Evolutionary conservation across 2,888 invertebrate species (phyloP), one percentile per base, ranked within the genome.

Genomic region (Parascotia fuliginaria): DNA sequence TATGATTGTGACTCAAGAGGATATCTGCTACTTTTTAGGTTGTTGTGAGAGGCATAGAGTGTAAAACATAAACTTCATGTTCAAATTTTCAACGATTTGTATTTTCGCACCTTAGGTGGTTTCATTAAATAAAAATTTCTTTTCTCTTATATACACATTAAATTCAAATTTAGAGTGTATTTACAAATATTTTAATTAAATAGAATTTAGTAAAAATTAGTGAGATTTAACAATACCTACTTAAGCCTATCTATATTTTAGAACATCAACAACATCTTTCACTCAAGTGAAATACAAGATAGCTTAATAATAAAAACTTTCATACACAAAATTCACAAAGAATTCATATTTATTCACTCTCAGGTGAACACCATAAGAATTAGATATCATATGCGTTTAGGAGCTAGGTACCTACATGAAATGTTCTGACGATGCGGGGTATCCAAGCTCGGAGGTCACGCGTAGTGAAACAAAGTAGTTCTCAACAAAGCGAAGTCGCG

Each of bases 161-260:
- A 87, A 90, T 89, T 81, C 81, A 89, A 92, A 89, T 90, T 87
- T 92, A 88, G 83, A 87, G 92, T 92, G 92, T 92, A 92, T 92
- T 92, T 92, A 92, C 92, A 92, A 92, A 92, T 92, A 92, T 91
- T 92, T 91, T 89, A 88, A 89, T 92, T 91, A 87, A 92, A 91
- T 91, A 91, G 88, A 89, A 89, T 92, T 92, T 92, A 92, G 92
- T 92, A 92, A 92, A 90, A 88, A 91, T 91, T 91, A 91, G 91
- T 90, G 92, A 89, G 85, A 87, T 90, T 89, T 92, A 92, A 92
- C 92, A 90, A 90, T 90, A 90, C 85, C 82, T 90, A 90, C 83
- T 88, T 89, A 88, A 51, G 69, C 79, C 83, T 89, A 89, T 70
- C 66, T 81, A 84, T 82, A 84, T 81, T 78, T 83, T 83, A 92